Evolutionary conservation across 2,888 invertebrate species (phyloP).

Genomic region (Leucophenga montana): DNA sequence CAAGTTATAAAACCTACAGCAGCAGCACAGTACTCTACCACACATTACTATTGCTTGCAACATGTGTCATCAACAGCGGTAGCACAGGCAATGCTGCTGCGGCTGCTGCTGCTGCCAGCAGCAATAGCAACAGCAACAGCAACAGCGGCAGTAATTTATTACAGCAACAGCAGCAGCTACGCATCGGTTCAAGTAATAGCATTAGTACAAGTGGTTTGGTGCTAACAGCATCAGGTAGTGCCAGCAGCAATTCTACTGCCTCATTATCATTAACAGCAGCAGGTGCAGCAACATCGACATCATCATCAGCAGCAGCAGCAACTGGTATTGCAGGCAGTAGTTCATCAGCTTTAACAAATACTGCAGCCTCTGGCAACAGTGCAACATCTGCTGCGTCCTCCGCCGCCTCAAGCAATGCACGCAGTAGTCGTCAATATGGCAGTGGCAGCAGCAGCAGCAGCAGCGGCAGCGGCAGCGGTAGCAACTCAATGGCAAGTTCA

Average conservation of each 20-base stretch:
- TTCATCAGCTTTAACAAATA: conserved; percentile 32
- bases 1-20: conserved; percentile 27
- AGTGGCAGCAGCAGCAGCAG: conserved; percentile 42
- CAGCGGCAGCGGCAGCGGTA: conserved; percentile 42
- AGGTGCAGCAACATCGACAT: conserved; percentile 37
- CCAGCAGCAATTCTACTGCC: conserved; percentile 25
- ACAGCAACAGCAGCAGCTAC: conserved; percentile 43
- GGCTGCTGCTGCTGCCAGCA: conserved; percentile 48
- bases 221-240: conserved; percentile 57
- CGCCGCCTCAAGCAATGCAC: conserved; percentile 28
- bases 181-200: conserved; percentile 35
- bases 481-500: conserved; percentile 30
- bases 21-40: conserved; percentile 22
- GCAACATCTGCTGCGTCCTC: conserved; percentile 39
- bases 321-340: background rate
- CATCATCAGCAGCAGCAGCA: conserved; percentile 37
- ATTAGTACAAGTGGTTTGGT: conserved; percentile 51
- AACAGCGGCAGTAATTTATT: conserved; percentile 42
- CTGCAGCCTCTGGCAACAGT: conserved; percentile 11
- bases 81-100: conserved; percentile 31
- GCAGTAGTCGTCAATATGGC: conserved; percentile 43
- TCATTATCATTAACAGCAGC: conserved; percentile 30
- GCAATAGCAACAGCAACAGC: conserved; percentile 49
- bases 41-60: conserved; percentile 21
- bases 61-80: conserved; percentile 11